Base-by-base conservation (phyloP, 2,113 vertebrate species). In the Casuarius casuarius region DNA sequence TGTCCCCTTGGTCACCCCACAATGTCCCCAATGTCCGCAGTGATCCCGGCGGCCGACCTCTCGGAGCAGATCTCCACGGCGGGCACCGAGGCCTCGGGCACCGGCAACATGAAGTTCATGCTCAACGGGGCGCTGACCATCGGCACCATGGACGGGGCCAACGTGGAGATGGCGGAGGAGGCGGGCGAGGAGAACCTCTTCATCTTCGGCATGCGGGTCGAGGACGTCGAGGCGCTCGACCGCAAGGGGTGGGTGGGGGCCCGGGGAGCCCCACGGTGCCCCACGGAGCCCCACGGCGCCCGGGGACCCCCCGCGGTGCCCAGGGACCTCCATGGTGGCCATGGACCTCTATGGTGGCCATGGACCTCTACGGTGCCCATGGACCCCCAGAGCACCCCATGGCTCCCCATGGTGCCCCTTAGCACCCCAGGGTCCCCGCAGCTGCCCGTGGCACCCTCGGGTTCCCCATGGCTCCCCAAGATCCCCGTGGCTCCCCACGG, bases 91-190 rank as follows among this genome's bases (percentile, higher is more conserved):
- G 99, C 99, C 4, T 99, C 99, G 0, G 99, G 99, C n/a, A 99
- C 99, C 0, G 99, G 99, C 12, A 99, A 99, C 95, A 99, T 99
- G 99, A 99, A 99, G 96, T 99, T 99, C 97, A 99, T 99, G 99
- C 97, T 99, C 95, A 99, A 99, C 12, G 99, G 99, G 4, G 99
- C 99, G 2, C 98, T 99, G 89, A 99, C 99, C 94, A 99, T 99
- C 10, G 99, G 99, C 85, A 99, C 99, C 62, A 99, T 99, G 99
- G 99, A 99, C 33, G 99, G 99, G 6, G 99, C 99, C 96, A 99
- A 99, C 1, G 99, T 99, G 73, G 99, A 99, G 95, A 99, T 99
- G 99, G 99, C 99, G 1, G 99, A 99, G 94, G 99, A 99, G 95
- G 99, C 99, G 0, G 99, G 99, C 21, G 98, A 99, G 90, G 98